phyloP scores from a whole-genome alignment of 2,797 vertebrate genomes.

The Sitta carolinensis region DNA sequence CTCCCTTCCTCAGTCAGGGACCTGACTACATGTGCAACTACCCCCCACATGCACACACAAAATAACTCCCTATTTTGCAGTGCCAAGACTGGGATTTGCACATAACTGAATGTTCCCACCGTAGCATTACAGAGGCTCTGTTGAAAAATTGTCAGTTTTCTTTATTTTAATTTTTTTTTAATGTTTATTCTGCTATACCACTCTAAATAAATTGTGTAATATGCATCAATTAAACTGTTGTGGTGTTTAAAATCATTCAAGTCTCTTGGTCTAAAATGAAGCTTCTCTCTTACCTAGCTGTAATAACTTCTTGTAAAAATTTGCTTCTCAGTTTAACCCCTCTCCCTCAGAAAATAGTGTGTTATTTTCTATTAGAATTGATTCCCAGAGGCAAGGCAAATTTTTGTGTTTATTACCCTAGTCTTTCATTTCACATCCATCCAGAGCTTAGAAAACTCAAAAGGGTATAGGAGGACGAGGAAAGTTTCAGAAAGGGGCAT shows the following conservation, averaged over 20 bases:
- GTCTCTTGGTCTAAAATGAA: neutral
- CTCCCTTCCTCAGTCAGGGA: neutral
- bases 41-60: accelerated
- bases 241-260: neutral
- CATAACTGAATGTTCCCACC: neutral
- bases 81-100: neutral
- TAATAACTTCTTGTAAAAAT: neutral
- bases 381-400: neutral
- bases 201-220: neutral
- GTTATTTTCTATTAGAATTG: neutral
- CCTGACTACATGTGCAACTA: neutral
- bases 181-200: neutral
- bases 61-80: neutral
- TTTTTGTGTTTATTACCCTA: neutral
- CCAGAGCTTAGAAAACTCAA: neutral
- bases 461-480: neutral
- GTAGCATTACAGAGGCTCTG: neutral
- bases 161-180: neutral
- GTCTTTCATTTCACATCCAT: neutral
- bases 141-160: neutral
- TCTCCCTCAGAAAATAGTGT: neutral
- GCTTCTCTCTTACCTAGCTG: neutral
- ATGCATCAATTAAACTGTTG: neutral
- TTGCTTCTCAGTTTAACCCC: neutral
- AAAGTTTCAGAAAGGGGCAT: neutral